These are phyloP conservation scores for Oreocharis arfaki DNA, from an alignment of 2,113 vertebrate genomes.

Conservation along the genomic window DNA sequence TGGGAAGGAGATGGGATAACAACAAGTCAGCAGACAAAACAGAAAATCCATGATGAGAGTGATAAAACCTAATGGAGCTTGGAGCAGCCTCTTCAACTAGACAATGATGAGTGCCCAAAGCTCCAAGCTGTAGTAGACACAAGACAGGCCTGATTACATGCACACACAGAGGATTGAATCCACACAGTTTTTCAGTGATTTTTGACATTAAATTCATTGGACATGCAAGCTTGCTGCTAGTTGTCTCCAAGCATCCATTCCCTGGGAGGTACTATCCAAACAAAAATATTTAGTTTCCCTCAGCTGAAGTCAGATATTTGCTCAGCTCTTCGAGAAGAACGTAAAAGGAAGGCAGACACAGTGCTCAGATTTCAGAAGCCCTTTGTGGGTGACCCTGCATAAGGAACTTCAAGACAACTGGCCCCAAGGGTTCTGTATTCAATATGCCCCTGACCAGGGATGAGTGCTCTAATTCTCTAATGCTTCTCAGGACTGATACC, in stretches of 20 bases:
- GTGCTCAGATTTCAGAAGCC: not conserved
- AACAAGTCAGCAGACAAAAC: not conserved
- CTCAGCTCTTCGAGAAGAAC: not conserved
- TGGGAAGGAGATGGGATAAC: not conserved
- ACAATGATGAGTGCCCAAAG: not conserved
- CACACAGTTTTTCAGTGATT: not conserved
- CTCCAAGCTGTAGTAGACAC: not conserved
- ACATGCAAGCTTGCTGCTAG: not conserved
- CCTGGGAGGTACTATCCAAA: not conserved
- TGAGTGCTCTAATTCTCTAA: not conserved
- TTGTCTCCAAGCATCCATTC: not conserved
- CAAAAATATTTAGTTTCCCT: not conserved
- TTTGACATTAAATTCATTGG: not conserved
- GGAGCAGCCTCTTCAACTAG: not conserved
- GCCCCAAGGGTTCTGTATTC: fast-evolving
- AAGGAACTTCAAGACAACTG: not conserved
- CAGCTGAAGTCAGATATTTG: not conserved
- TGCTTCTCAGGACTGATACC: fast-evolving
- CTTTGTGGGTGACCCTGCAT: not conserved
- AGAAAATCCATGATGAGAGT: not conserved
- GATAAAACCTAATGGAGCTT: not conserved
- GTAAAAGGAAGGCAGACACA: not conserved
- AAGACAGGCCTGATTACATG: not conserved
- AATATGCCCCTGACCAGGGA: not conserved
- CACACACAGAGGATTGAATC: not conserved